Conservation (phyloP, 2,113 vertebrate genomes). For the Lucifuga dentata region DNA sequence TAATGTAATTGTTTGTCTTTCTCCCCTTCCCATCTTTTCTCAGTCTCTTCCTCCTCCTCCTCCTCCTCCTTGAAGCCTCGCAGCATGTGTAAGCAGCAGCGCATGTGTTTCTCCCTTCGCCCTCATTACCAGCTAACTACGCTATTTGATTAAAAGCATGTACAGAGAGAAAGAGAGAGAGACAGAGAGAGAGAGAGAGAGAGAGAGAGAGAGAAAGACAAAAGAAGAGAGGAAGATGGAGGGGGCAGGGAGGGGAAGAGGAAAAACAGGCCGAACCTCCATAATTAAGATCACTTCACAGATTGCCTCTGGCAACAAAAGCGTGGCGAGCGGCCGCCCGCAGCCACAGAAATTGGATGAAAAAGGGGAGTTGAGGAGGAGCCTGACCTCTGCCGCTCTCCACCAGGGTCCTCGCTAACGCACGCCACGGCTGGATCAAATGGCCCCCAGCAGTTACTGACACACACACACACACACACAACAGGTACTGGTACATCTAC, state of each 20-base stretch:
- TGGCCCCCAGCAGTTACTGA: conserved; percentile 64
- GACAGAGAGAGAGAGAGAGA: conserved; percentile 29
- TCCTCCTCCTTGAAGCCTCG: conserved; percentile 63
- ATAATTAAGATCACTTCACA: conserved; percentile 88
- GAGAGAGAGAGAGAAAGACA: conserved; percentile 16
- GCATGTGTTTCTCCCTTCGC: conserved; percentile 73
- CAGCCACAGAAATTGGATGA: conserved; percentile 80
- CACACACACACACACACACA: conserved; percentile 23
- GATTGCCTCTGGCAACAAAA: conserved; percentile 87
- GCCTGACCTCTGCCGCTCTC: conserved; percentile 71
- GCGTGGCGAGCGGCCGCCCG: conserved; percentile 74
- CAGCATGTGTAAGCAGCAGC: conserved; percentile 79
- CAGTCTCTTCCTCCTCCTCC: conserved; percentile 49
- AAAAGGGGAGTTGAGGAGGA: conserved; percentile 79
- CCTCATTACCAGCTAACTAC: conserved; percentile 84
- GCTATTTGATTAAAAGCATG: conserved; percentile 84
- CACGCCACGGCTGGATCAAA: conserved; percentile 73
- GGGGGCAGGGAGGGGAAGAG: conserved; percentile 28
- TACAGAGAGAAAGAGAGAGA: conserved; percentile 70
- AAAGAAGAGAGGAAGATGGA: conserved; percentile 28
- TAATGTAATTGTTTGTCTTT: conserved; percentile 44
- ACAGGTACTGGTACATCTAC: conserved; percentile 44
- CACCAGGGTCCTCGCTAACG: conserved; percentile 63
- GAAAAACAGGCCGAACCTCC: conserved; percentile 79
- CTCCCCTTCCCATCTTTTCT: conserved; percentile 48